Percentiles rank a stretch among this genome's conserved stretches.
Conservation (phyloP, 1,140 invertebrate species). For the Drosophila sp. region DNA sequence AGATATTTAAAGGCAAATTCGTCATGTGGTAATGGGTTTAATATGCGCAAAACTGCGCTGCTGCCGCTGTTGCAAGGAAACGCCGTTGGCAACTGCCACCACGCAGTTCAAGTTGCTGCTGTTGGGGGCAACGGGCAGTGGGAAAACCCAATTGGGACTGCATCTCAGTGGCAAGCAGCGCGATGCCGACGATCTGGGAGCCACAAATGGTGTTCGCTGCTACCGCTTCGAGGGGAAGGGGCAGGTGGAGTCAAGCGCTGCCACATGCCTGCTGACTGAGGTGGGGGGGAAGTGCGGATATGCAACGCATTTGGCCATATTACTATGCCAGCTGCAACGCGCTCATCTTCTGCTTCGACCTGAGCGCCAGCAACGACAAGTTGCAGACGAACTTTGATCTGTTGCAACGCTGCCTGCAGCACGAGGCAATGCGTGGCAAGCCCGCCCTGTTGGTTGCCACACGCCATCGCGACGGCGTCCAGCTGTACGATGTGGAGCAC, state of each 20-base stretch:
- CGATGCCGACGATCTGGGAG: constrained; percentile 26
- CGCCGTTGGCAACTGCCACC: not conserved
- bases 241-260: not conserved
- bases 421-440: constrained; percentile 60
- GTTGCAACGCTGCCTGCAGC: constrained; percentile 45
- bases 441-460: constrained; percentile 68
- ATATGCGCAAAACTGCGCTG: constrained; percentile 54
- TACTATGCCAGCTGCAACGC: constrained; percentile 68
- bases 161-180: constrained; percentile 39
- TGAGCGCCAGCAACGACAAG: constrained; percentile 33
- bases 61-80: constrained; percentile 7
- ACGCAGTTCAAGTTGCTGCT: constrained; percentile 67
- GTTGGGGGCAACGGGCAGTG: constrained; percentile 63
- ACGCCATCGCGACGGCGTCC: constrained; percentile 60
- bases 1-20: not conserved
- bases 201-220: constrained; percentile 75
- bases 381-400: constrained; percentile 50
- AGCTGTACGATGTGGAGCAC: constrained; percentile 77
- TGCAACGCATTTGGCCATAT: constrained; percentile 78
- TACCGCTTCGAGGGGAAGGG: constrained; percentile 21
- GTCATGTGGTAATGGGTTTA: constrained; percentile 62
- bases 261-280: constrained; percentile 57
- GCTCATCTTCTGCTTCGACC: constrained; percentile 73
- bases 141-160: constrained; percentile 73
- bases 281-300: constrained; percentile 71